Conservation (phyloP, 2,113 vertebrate species). For the Scophthalmus maximus region DNA sequence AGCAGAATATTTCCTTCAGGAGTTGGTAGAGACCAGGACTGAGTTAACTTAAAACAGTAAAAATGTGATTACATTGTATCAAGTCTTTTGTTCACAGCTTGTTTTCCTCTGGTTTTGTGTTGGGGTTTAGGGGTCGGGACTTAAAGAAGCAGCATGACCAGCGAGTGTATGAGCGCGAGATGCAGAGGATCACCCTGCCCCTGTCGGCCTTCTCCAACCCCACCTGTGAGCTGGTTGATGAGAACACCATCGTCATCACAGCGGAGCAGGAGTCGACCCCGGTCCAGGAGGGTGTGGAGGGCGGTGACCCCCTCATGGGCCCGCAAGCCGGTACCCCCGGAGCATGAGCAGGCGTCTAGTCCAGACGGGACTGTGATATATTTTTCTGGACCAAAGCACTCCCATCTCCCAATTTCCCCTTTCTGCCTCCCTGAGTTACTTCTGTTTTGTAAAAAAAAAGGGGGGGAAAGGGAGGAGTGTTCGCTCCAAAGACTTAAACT, state of each 20-base stretch:
- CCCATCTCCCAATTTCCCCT: conserved; percentile 32
- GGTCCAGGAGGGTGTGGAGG: conserved; percentile 77
- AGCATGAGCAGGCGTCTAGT: conserved; percentile 82
- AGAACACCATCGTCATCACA: conserved; percentile 88
- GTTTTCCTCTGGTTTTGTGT: conserved; percentile 8
- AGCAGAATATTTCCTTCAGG: no score
- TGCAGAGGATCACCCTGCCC: conserved; percentile 94
- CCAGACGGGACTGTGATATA: conserved; percentile 20
- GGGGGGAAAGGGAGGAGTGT: conserved; percentile 47
- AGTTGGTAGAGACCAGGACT: background rate
- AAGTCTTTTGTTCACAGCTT: background rate
- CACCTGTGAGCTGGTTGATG: conserved; percentile 91
- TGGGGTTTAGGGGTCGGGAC: conserved; percentile 85
- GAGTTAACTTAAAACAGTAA: background rate
- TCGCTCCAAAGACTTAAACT: conserved; percentile 55
- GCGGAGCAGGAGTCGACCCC: conserved; percentile 82
- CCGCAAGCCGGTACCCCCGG: conserved; percentile 91
- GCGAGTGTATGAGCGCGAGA: conserved; percentile 89
- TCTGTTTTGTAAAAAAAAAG: conserved; percentile 30
- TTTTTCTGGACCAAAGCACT: conserved; percentile 64
- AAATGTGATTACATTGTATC: background rate
- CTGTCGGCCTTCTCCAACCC: conserved; percentile 93
- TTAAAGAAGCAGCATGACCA: conserved; percentile 90
- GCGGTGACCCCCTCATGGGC: conserved; percentile 86
- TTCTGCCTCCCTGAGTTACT: conserved; percentile 24